These are phyloP conservation scores for Epiblema foenella DNA, from an alignment of 2,888 invertebrate genomes.

Conservation along the genomic window DNA sequence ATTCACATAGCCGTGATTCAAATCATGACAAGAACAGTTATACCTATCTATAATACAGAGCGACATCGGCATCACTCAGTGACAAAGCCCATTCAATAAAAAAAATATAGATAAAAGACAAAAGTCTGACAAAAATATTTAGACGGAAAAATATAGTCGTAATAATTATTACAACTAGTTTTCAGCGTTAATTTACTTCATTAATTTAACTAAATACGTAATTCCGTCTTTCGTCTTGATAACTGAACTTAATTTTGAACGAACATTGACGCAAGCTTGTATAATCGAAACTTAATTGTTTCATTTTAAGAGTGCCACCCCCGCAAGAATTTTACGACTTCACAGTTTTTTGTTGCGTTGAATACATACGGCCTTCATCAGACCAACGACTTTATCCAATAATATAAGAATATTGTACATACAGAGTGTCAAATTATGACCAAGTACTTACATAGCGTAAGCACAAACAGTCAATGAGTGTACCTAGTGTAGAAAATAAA, in stretches of 20 bases:
- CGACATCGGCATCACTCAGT: too few species aligned
- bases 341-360: constrained; percentile 27
- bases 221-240: not conserved
- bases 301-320: constrained; percentile 18
- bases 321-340: constrained; percentile 32
- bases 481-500: not conserved
- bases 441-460: not conserved
- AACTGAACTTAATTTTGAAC: not conserved
- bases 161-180: too few species aligned
- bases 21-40: not conserved
- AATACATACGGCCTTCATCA: constrained; percentile 5
- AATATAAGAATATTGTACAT: not conserved
- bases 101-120: too few species aligned
- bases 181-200: too few species aligned
- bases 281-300: constrained; percentile 20
- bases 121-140: too few species aligned
- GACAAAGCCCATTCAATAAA: too few species aligned
- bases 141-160: too few species aligned
- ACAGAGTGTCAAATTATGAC: not conserved
- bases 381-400: constrained; percentile 14
- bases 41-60: too few species aligned
- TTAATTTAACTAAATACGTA: not conserved
- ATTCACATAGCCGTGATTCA: not conserved
- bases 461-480: not conserved
- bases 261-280: constrained; percentile 4